phyloP scores from a whole-genome alignment of 1,140 invertebrate species.

The Diploscapter pachys region DNA sequence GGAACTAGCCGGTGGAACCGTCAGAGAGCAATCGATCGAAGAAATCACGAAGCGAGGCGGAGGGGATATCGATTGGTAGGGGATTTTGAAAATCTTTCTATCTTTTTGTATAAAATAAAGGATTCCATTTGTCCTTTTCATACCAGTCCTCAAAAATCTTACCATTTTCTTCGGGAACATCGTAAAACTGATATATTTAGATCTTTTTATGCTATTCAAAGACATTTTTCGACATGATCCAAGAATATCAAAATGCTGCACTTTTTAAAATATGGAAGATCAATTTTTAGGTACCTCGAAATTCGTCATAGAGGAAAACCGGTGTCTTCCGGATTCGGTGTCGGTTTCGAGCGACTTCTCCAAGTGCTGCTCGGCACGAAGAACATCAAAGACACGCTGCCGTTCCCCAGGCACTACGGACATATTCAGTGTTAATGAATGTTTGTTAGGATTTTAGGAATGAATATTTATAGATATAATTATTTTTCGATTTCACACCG shows the following conservation, averaged over 20 bases:
- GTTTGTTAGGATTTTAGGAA: slow-evolving; percentile 13
- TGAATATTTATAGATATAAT: too few relatives aligned
- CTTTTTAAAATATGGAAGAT: background rate
- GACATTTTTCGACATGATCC: too few relatives aligned
- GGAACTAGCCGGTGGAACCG: slow-evolving; percentile 85
- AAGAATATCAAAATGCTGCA: slow-evolving; percentile 19
- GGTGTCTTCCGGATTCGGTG: slow-evolving; percentile 85
- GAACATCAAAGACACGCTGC: slow-evolving; percentile 87
- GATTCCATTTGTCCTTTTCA: background rate
- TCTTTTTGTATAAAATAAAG: slow-evolving; percentile 12
- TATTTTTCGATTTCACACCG: too few relatives aligned
- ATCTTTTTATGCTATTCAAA: slow-evolving; percentile 6
- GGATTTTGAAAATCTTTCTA: slow-evolving; percentile 27
- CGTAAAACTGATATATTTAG: slow-evolving; percentile 5
- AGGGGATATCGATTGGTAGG: slow-evolving; percentile 67
- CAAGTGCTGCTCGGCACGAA: slow-evolving; percentile 73
- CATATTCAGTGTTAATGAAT: slow-evolving; percentile 73
- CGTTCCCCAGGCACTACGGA: slow-evolving; percentile 85
- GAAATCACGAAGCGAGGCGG: slow-evolving; percentile 63
- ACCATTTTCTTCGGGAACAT: background rate
- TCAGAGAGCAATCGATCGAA: slow-evolving; percentile 75
- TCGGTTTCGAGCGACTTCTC: slow-evolving; percentile 87
- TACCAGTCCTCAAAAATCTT: background rate
- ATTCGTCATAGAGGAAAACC: slow-evolving; percentile 80
- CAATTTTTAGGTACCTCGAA: slow-evolving; percentile 72